phyloP scores from a whole-genome alignment of 2,888 invertebrate genomes.

The Eilema sororculum region DNA sequence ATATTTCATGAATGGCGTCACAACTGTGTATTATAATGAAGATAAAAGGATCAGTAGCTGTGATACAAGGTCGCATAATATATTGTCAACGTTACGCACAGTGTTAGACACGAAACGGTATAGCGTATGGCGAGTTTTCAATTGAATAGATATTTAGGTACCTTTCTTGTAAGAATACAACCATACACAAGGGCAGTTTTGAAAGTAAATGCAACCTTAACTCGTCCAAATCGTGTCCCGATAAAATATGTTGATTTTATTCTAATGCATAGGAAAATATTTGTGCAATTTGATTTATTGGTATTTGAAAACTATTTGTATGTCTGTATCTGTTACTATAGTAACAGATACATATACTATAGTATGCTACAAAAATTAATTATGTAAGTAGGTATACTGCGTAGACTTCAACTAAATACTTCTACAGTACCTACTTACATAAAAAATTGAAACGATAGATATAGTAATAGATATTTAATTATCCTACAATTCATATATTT shows the following conservation, averaged over 20 bases:
- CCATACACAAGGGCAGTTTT: slow-evolving; percentile 48
- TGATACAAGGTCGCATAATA: slow-evolving; percentile 62
- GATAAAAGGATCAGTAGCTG: slow-evolving; percentile 67
- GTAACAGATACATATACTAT: no score
- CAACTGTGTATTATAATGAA: slow-evolving; percentile 54
- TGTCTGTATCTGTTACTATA: background rate
- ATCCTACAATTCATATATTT: no score
- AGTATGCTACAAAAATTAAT: background rate
- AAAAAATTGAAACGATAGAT: background rate
- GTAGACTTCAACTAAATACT: background rate
- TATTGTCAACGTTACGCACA: slow-evolving; percentile 62
- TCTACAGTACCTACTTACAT: background rate
- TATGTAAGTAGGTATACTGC: background rate
- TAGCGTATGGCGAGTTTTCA: slow-evolving; percentile 50
- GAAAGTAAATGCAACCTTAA: slow-evolving; percentile 57
- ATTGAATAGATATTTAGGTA: slow-evolving; percentile 52
- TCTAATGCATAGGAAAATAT: slow-evolving; percentile 23
- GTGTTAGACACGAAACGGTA: slow-evolving; percentile 44
- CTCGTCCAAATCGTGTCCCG: slow-evolving; percentile 61
- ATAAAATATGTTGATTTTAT: slow-evolving; percentile 56
- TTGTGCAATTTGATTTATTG: slow-evolving; percentile 20
- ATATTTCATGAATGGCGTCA: slow-evolving; percentile 64
- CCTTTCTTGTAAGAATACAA: slow-evolving; percentile 53
- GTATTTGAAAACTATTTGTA: background rate
- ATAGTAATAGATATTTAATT: background rate